A percentile compares a stretch with the other conserved stretches of the same genome.
phyloP scores from a whole-genome alignment of 2,888 invertebrate genomes.

The Antheraea assamensis region DNA sequence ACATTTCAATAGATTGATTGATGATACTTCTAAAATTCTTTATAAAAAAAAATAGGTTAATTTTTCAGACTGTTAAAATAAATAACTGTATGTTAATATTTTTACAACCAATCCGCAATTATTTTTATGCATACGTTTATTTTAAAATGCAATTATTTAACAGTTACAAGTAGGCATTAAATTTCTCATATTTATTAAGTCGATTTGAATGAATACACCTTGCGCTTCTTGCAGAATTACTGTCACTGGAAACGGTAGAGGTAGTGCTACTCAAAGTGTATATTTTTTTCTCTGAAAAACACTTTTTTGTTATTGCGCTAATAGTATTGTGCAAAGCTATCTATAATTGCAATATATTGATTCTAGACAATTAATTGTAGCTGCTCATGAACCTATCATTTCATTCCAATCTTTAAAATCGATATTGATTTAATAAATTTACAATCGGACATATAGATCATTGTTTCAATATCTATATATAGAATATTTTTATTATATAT shows the following conservation, averaged over 20 bases:
- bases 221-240: constrained; percentile 5
- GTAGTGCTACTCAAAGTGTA: background rate
- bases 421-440: too few relatives aligned
- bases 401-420: too few relatives aligned
- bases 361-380: too few relatives aligned
- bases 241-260: background rate
- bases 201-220: constrained; percentile 10
- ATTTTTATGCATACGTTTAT: background rate
- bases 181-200: constrained; percentile 15
- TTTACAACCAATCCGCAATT: background rate
- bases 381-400: too few relatives aligned
- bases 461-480: too few relatives aligned
- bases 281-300: background rate
- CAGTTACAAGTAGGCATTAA: background rate
- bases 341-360: too few relatives aligned
- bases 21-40: too few relatives aligned
- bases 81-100: background rate
- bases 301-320: background rate
- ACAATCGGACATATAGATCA: too few relatives aligned
- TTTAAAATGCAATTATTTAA: background rate
- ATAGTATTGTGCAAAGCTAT: too few relatives aligned
- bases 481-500: too few relatives aligned
- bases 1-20: background rate
- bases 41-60: too few relatives aligned
- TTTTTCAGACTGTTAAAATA: background rate